Evolutionary conservation across 2,113 vertebrate species (phyloP).

Genomic region (Sebastes schlegelii): DNA sequence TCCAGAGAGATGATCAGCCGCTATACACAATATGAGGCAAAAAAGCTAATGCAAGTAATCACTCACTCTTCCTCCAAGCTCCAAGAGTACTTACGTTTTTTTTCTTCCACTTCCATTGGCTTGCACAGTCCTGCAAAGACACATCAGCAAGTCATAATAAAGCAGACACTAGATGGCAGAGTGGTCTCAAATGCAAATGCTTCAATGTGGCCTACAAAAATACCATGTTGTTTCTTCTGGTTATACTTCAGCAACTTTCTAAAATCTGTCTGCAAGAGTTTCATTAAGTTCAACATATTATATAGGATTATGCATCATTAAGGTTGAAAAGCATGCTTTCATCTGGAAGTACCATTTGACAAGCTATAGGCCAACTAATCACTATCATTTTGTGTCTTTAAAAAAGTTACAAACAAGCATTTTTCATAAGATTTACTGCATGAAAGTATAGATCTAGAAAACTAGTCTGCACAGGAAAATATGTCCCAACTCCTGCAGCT

Average conservation of each 20-base stretch:
- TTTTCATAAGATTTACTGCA: background rate
- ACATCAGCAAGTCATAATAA: constrained; percentile 57
- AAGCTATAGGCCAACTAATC: background rate
- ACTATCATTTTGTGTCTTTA: background rate
- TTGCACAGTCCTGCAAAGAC: constrained; percentile 87
- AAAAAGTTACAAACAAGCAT: background rate
- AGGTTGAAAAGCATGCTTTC: background rate
- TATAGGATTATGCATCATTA: background rate
- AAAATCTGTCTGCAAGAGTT: constrained; percentile 25
- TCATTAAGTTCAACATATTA: constrained; percentile 11
- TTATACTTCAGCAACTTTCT: constrained; percentile 16
- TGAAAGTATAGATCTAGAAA: background rate
- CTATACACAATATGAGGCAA: background rate
- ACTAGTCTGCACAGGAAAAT: background rate
- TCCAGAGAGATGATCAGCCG: background rate
- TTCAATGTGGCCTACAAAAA: constrained; percentile 24
- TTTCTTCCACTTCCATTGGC: constrained; percentile 59
- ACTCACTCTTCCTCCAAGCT: background rate
- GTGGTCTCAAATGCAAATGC: constrained; percentile 39
- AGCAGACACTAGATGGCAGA: constrained; percentile 82
- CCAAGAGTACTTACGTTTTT: constrained; percentile 84
- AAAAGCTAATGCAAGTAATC: constrained; percentile 17
- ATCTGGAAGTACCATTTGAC: background rate
- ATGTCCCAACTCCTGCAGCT: background rate
- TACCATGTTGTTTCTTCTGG: background rate